A percentile compares a stretch with the other conserved stretches of the same genome.
These are phyloP conservation scores for Ophioninae sp. DNA, from an alignment of 2,888 invertebrate species.

Conservation along the genomic window DNA sequence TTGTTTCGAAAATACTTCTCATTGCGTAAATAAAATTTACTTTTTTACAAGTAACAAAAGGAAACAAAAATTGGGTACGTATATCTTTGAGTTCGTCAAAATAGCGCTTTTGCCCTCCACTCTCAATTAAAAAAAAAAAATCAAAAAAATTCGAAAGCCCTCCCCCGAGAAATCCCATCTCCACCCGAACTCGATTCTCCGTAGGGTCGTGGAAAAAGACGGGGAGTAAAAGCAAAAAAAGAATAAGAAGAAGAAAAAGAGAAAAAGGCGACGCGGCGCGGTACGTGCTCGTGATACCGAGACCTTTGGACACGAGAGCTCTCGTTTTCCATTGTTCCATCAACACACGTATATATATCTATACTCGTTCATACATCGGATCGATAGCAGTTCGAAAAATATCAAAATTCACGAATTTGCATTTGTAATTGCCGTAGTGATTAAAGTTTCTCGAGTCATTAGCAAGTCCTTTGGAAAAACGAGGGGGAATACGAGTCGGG, in stretches of 20 bases:
- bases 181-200: slow-evolving; percentile 10
- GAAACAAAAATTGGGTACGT: too few relatives aligned
- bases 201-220: slow-evolving; percentile 26
- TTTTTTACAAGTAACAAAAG: too few relatives aligned
- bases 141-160: slow-evolving; percentile 27
- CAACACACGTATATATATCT: not conserved
- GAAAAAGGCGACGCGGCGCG: slow-evolving; percentile 39
- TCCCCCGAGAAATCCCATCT: slow-evolving; percentile 19
- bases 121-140: slow-evolving; percentile 48
- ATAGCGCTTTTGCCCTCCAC: slow-evolving; percentile 41
- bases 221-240: too few relatives aligned
- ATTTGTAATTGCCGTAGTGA: slow-evolving; percentile 21
- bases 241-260: slow-evolving; percentile 21
- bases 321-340: slow-evolving; percentile 8
- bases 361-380: not conserved
- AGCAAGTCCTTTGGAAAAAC: slow-evolving; percentile 12
- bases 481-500: slow-evolving; percentile 2
- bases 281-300: slow-evolving; percentile 55
- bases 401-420: slow-evolving; percentile 17
- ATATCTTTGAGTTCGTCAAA: too few relatives aligned
- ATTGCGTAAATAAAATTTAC: too few relatives aligned
- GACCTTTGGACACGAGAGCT: slow-evolving; percentile 14
- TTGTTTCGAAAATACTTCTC: too few relatives aligned
- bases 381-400: slow-evolving; percentile 26
- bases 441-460: slow-evolving; percentile 16